phyloP scores from a whole-genome alignment of 2,113 vertebrate species.

The Odocoileus virginianus region DNA sequence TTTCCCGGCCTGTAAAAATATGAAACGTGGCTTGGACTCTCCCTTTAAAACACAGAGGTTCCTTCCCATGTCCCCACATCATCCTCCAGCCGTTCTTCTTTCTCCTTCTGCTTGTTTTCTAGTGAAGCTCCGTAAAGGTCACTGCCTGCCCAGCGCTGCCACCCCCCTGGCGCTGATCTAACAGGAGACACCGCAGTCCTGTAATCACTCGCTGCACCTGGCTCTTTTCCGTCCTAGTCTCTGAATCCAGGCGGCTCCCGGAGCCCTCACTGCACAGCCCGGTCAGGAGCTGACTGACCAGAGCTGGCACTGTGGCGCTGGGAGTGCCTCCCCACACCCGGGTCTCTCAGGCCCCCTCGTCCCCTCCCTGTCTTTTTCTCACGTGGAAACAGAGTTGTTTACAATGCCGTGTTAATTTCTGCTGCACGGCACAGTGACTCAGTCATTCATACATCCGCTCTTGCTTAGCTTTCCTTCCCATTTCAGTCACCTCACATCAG shows the following conservation, averaged over 20 bases:
- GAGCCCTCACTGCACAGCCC: background rate
- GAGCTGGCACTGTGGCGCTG: background rate
- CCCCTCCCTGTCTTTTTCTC: background rate
- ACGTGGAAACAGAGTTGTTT: background rate
- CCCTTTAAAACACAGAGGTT: background rate
- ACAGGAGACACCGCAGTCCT: background rate
- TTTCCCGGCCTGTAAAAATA: background rate
- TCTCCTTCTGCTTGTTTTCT: background rate
- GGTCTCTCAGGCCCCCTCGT: background rate
- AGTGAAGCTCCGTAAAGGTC: background rate
- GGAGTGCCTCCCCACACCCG: accelerated
- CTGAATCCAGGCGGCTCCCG: background rate
- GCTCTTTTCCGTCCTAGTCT: background rate
- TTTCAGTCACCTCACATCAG: background rate
- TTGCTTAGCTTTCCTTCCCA: background rate
- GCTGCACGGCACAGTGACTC: background rate
- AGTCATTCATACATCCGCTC: background rate
- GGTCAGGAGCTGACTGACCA: background rate
- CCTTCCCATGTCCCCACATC: background rate
- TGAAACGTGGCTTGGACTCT: background rate
- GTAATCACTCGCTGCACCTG: background rate
- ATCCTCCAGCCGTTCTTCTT: background rate
- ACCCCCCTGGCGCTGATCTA: background rate
- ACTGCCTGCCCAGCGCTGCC: background rate
- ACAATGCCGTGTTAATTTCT: background rate